These are phyloP conservation scores for Oplegnathus fasciatus DNA, from an alignment of 2,113 vertebrate genomes.

Conservation along the genomic window DNA sequence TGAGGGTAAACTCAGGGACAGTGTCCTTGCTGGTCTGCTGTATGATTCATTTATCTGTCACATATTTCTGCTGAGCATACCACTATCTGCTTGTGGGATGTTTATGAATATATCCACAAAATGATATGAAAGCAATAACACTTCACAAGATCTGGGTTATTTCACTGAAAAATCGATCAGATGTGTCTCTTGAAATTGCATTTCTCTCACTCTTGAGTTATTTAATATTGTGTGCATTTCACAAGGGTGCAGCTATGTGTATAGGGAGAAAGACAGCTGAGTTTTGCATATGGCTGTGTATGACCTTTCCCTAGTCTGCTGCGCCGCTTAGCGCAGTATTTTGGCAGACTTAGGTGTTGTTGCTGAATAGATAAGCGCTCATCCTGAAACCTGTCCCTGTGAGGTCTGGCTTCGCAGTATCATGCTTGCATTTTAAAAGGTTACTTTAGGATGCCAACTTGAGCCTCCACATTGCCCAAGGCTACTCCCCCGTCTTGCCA, in stretches of 20 bases:
- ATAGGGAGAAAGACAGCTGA: conserved; percentile 44
- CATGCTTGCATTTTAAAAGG: conserved; percentile 75
- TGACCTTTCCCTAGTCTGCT: conserved; percentile 68
- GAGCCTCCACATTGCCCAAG: conserved; percentile 46
- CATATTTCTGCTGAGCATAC: conserved; percentile 69
- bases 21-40: conserved; percentile 43
- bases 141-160: conserved; percentile 64
- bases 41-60: conserved; percentile 71
- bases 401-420: conserved; percentile 64
- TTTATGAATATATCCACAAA: conserved; percentile 74
- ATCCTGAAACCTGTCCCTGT: conserved; percentile 68
- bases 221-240: conserved; percentile 65
- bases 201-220: conserved; percentile 56
- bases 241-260: conserved; percentile 15
- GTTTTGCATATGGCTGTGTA: conserved; percentile 67
- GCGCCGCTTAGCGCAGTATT: conserved; percentile 53
- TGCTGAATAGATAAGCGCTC: conserved; percentile 75
- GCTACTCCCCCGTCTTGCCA: conserved; percentile 25
- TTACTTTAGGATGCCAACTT: conserved; percentile 72
- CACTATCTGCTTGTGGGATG: conserved; percentile 52
- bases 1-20: conserved; percentile 51
- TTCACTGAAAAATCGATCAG: conserved; percentile 64
- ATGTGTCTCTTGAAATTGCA: conserved; percentile 66
- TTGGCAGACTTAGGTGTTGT: conserved; percentile 73
- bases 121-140: conserved; percentile 78